phyloP scores from a whole-genome alignment of 2,113 vertebrate species.

The Pachypanchax playfairii region DNA sequence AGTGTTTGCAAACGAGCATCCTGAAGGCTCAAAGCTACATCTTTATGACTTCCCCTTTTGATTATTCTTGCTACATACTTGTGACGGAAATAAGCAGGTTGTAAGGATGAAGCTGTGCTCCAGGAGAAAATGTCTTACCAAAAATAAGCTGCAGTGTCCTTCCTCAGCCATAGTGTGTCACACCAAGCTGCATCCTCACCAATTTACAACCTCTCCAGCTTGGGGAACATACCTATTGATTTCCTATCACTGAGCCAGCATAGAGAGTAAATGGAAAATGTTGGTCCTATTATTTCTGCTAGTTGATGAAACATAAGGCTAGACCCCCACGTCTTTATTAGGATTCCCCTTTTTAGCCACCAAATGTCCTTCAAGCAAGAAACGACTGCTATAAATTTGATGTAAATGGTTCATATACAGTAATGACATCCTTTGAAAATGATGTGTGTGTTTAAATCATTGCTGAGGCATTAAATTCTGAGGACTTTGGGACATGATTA shows the following conservation, averaged over 20 bases:
- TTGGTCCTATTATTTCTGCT: conserved; percentile 68
- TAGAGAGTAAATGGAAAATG: conserved; percentile 71
- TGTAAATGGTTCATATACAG: conserved; percentile 22
- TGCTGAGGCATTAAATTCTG: conserved; percentile 45
- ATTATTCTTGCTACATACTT: conserved; percentile 40
- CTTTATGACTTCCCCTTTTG: conserved; percentile 34
- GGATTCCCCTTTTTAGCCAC: conserved; percentile 11
- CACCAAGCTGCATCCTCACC: conserved; percentile 42
- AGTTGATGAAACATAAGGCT: conserved; percentile 54
- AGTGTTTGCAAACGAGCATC: conserved; percentile 31
- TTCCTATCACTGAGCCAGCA: conserved; percentile 64
- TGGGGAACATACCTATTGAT: conserved; percentile 74
- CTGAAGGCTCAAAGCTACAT: conserved; percentile 32
- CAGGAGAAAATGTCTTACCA: conserved; percentile 24
- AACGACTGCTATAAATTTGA: conserved; percentile 30
- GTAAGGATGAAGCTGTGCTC: conserved; percentile 30
- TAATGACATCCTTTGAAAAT: conserved; percentile 38
- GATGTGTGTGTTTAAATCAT: conserved; percentile 53
- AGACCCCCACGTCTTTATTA: conserved; percentile 61
- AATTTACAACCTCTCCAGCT: conserved; percentile 59
- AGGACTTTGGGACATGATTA: conserved; percentile 49
- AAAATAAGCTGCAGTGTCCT: conserved; percentile 59
- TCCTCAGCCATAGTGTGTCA: conserved; percentile 56
- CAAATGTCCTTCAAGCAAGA: conserved; percentile 14
- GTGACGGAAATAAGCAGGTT: conserved; percentile 44